A percentile compares a stretch with the other conserved stretches of the same genome.
Evolutionary conservation across 2,797 vertebrate genomes (phyloP).

Genomic region (Chaetophractus vellerosus): DNA sequence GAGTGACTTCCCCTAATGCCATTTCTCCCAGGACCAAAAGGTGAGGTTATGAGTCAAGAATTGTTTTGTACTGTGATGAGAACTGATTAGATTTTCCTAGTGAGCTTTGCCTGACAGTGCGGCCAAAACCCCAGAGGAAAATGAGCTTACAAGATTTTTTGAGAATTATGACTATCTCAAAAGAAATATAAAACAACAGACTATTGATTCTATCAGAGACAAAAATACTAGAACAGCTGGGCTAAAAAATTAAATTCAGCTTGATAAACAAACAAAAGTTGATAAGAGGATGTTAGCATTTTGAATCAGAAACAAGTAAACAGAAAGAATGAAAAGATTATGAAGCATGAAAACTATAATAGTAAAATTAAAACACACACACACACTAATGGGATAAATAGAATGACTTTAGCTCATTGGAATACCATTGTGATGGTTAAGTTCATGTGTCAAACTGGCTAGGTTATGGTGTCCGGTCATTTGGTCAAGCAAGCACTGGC

Average conservation of each 20-base stretch:
- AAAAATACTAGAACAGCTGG: neutral
- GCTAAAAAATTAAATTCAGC: slow-evolving; percentile 40
- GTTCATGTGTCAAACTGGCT: too few relatives aligned
- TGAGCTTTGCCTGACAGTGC: neutral
- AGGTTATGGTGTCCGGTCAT: too few relatives aligned
- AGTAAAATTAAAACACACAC: neutral
- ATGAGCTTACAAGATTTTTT: neutral
- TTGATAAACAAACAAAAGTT: slow-evolving; percentile 36
- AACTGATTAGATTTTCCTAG: neutral
- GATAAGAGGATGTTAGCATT: neutral
- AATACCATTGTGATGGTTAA: neutral
- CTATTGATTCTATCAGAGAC: neutral
- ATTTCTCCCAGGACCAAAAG: neutral
- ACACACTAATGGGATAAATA: neutral
- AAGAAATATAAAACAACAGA: neutral
- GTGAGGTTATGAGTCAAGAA: neutral
- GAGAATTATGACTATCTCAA: slow-evolving; percentile 14
- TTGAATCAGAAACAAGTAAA: slow-evolving; percentile 50
- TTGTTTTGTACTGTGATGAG: too few relatives aligned
- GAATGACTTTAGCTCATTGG: slow-evolving; percentile 19
- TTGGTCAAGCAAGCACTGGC: too few relatives aligned
- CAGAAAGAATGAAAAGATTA: slow-evolving; percentile 31
- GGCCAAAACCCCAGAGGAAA: neutral
- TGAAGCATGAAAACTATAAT: slow-evolving; percentile 39
- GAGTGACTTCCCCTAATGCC: neutral